Evolutionary conservation across 2,797 vertebrate genomes (phyloP).

Genomic region (Scolopax rusticola): DNA sequence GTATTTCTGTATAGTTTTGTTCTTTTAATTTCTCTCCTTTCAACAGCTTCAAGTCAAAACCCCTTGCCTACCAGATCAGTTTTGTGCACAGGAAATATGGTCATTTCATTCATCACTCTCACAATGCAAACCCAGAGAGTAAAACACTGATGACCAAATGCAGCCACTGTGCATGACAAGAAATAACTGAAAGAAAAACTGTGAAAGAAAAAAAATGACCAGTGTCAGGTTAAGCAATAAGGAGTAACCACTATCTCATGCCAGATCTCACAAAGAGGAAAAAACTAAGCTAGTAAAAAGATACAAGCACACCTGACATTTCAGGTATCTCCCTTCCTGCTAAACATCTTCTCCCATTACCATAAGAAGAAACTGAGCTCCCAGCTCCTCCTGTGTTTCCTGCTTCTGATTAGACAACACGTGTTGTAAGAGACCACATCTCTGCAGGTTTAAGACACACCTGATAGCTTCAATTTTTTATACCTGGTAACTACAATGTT

Average conservation of each 20-base stretch:
- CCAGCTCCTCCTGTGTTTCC: background rate
- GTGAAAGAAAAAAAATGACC: background rate
- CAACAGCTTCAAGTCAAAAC: background rate
- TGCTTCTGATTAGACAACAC: background rate
- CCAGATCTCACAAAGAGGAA: background rate
- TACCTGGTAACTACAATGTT: background rate
- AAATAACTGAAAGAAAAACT: background rate
- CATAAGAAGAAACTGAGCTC: background rate
- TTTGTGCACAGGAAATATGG: background rate
- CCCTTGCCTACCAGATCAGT: background rate
- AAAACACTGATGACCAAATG: background rate
- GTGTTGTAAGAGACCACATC: background rate
- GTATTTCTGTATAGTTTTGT: background rate
- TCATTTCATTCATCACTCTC: background rate
- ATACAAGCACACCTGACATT: background rate
- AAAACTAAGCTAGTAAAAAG: background rate
- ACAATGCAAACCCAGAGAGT: background rate
- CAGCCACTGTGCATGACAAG: background rate
- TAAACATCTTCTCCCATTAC: background rate
- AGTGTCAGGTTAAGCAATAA: background rate
- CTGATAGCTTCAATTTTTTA: background rate
- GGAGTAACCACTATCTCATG: background rate
- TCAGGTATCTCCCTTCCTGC: background rate
- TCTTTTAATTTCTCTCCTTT: background rate
- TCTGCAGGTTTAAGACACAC: background rate